Percentiles rank a stretch among this genome's conserved stretches.
These are phyloP conservation scores for Scortum barcoo DNA, from an alignment of 2,113 vertebrate species.

Conservation along the genomic window DNA sequence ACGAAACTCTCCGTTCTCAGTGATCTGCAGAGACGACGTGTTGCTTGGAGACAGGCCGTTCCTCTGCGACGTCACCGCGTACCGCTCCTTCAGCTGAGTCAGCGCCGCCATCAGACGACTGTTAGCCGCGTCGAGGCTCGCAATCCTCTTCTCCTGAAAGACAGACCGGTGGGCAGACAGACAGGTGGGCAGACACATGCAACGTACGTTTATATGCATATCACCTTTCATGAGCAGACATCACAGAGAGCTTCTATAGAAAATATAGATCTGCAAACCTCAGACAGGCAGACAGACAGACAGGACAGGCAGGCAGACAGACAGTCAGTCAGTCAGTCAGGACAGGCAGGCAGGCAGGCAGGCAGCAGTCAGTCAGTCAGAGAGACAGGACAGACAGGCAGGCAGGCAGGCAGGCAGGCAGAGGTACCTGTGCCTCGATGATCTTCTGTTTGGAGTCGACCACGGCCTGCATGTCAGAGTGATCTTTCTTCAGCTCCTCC, in stretches of 20 bases:
- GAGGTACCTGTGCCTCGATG: constrained; percentile 94
- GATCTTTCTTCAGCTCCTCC: constrained; percentile 98
- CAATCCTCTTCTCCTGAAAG: constrained; percentile 93
- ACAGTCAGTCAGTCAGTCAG: too few species aligned
- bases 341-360: too few species aligned
- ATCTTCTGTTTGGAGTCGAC: constrained; percentile 99
- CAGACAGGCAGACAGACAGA: too few species aligned
- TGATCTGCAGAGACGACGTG: constrained; percentile 98
- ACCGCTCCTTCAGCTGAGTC: constrained; percentile 98
- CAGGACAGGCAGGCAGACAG: too few species aligned
- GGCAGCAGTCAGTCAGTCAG: too few species aligned
- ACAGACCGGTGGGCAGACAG: background rate
- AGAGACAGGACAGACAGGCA: background rate
- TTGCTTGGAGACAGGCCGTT: constrained; percentile 99
- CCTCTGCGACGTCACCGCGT: constrained; percentile 93
- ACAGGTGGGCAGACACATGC: background rate
- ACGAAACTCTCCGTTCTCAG: constrained; percentile 98
- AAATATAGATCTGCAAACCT: background rate
- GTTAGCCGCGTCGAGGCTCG: constrained; percentile 94
- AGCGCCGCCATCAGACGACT: constrained; percentile 96
- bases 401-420: background rate
- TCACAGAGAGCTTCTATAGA: too few species aligned
- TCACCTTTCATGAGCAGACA: background rate
- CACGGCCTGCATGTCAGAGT: constrained; percentile 97
- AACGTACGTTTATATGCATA: background rate